Base-by-base conservation (phyloP, 2,888 invertebrate species). In the Boloria euphrosyne region DNA sequence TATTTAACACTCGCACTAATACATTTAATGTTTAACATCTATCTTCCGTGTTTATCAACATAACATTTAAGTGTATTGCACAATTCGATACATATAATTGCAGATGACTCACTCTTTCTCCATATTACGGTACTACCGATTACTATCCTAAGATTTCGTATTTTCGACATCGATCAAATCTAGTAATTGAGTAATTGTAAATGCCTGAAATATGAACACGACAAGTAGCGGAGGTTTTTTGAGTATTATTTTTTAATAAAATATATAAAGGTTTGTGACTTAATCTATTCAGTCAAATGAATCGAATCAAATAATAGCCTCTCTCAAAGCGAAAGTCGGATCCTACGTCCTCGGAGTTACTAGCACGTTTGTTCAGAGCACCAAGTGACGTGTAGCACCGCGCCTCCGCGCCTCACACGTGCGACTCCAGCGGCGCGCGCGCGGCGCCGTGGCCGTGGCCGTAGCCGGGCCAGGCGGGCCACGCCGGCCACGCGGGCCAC, bases 231-330 rank as follows among this genome's bases (percentile, higher is more conserved):
- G 73, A 78, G 81, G 84, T 83, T 81, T 57, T 84, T 82, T 87
- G 89, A 88, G 83, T 85, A 81, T 80, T 68, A 69, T 72, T 71
- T 73, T 71, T 78, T 80, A 84, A 80, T 84, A 79, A 79, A 81
- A 82, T 6, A 38, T 80, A 83, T 83, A 85, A 80, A 85, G 83
- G 85, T 81, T 84, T 84, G 89, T 84, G 89, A 89, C 86, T 90
- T 90, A 90, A 87, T 85, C 90, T 91, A 91, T 85, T 91, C 91
- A 91, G 91, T 91, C 91, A 85, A 86, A 90, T 85, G 89, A 89
- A 86, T 88, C 85, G 86, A 88, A 89, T 89, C 87, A 89, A 88
- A 82, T 80, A 81, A 89, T 91, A 91, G 91, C 91, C 90, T 91
- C 90, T 90, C 87, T 87, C 85, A 77, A 79, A 81, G 80, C 79